phyloP scores from a whole-genome alignment of 2,797 vertebrate genomes.

The Coluber constrictor region DNA sequence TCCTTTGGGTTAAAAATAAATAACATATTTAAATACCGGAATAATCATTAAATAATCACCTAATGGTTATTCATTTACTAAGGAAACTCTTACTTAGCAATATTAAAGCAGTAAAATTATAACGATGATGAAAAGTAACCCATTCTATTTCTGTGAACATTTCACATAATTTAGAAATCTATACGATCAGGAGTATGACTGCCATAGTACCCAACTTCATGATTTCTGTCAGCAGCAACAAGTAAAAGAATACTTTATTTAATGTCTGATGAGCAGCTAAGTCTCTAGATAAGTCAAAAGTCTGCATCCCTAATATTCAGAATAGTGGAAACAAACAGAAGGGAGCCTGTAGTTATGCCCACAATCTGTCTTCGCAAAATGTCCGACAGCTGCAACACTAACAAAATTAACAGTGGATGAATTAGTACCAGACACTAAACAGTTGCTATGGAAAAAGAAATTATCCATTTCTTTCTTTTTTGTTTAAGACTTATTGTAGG shows the following conservation, averaged over 20 bases:
- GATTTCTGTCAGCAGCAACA: constrained; percentile 34
- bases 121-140: background rate
- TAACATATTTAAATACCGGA: constrained; percentile 44
- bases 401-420: constrained; percentile 97
- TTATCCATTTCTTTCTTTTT: constrained; percentile 53
- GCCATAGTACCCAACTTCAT: constrained; percentile 8
- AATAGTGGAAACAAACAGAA: constrained; percentile 89
- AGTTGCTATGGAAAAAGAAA: constrained; percentile 68
- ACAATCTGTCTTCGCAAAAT: constrained; percentile 86
- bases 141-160: constrained; percentile 10
- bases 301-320: constrained; percentile 82
- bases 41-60: background rate
- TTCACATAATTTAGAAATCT: constrained; percentile 5
- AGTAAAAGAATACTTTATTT: constrained; percentile 52
- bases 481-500: background rate
- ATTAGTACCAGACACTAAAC: constrained; percentile 91
- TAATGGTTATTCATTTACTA: background rate
- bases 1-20: constrained; percentile 73
- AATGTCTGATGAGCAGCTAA: constrained; percentile 58
- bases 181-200: background rate
- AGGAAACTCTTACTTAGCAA: background rate
- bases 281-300: constrained; percentile 79
- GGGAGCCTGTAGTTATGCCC: constrained; percentile 88
- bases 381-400: constrained; percentile 91
- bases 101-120: background rate